Conservation (phyloP, 2,888 invertebrate species). For the Gortyna flavago region DNA sequence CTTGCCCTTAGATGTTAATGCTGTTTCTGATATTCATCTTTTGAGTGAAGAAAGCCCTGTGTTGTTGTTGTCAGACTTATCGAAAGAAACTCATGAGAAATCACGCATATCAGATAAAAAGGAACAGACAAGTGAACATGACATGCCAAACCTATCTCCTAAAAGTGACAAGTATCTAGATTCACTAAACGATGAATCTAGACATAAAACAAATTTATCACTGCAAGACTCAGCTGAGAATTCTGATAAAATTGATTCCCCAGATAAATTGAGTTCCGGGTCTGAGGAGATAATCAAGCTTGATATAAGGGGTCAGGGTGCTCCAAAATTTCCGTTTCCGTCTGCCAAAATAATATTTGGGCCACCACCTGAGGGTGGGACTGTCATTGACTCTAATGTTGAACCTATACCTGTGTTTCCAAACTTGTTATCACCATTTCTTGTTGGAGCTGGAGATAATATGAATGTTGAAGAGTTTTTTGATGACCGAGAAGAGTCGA, state of each 20-base stretch:
- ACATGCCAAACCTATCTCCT: constrained; percentile 73
- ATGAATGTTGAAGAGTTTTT: constrained; percentile 79
- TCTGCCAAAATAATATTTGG: constrained; percentile 86
- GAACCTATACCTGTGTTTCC: constrained; percentile 81
- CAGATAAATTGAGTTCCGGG: constrained; percentile 76
- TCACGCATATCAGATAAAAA: constrained; percentile 50
- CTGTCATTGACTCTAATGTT: constrained; percentile 75
- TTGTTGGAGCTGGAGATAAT: constrained; percentile 79
- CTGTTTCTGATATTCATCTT: constrained; percentile 77
- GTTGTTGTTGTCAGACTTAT: constrained; percentile 79
- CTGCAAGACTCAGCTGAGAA: constrained; percentile 67
- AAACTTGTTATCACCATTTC: constrained; percentile 83
- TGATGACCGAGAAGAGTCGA: constrained; percentile 66
- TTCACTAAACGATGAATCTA: constrained; percentile 82
- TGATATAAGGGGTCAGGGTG: constrained; percentile 86
- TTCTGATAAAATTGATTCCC: constrained; percentile 70
- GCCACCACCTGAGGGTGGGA: constrained; percentile 83
- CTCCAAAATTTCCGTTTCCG: constrained; percentile 80
- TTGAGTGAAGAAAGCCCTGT: constrained; percentile 87
- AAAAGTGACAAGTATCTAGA: constrained; percentile 81
- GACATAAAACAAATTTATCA: constrained; percentile 70
- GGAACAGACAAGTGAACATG: constrained; percentile 63
- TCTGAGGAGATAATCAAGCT: constrained; percentile 88
- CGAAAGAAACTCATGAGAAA: constrained; percentile 74
- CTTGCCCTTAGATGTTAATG: constrained; percentile 80